Percentiles rank a stretch among this genome's conserved stretches.
Conservation (phyloP, 2,113 vertebrate genomes). For the Petroica traversi region DNA sequence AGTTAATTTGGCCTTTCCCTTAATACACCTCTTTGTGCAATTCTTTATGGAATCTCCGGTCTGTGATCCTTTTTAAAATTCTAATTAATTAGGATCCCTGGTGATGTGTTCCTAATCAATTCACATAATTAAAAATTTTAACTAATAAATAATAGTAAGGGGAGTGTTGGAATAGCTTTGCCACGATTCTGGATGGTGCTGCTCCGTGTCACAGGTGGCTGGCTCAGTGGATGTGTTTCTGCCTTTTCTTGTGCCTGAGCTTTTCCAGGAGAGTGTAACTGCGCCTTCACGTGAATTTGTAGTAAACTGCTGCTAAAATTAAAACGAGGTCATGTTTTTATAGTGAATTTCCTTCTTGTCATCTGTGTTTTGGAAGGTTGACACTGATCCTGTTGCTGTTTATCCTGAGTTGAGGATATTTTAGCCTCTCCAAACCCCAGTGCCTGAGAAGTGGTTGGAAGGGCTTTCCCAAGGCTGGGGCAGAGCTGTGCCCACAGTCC, state of each 20-base stretch:
- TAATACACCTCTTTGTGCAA: constrained; percentile 9
- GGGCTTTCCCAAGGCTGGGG: neutral
- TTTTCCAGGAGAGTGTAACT: neutral
- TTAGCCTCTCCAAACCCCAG: neutral
- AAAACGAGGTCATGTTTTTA: neutral
- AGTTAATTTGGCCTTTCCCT: constrained; percentile 27
- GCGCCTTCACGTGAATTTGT: neutral
- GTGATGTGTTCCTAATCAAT: constrained; percentile 56
- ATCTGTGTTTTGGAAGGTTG: neutral
- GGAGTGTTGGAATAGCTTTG: neutral
- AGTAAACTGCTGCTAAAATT: neutral
- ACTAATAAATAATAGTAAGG: constrained; percentile 58
- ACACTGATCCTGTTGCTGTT: neutral
- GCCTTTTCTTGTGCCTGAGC: neutral
- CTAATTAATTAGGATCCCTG: constrained; percentile 62
- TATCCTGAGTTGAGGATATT: neutral
- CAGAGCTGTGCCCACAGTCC: neutral
- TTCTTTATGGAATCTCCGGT: constrained; percentile 43
- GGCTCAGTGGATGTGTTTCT: neutral
- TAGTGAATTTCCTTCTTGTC: neutral
- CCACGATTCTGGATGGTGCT: neutral
- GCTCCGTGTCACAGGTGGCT: neutral
- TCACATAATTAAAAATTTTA: constrained; percentile 66
- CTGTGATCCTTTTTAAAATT: constrained; percentile 59
- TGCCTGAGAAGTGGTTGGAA: neutral